phyloP scores from a whole-genome alignment of 2,797 vertebrate genomes.

The Tamandua tetradactyla region DNA sequence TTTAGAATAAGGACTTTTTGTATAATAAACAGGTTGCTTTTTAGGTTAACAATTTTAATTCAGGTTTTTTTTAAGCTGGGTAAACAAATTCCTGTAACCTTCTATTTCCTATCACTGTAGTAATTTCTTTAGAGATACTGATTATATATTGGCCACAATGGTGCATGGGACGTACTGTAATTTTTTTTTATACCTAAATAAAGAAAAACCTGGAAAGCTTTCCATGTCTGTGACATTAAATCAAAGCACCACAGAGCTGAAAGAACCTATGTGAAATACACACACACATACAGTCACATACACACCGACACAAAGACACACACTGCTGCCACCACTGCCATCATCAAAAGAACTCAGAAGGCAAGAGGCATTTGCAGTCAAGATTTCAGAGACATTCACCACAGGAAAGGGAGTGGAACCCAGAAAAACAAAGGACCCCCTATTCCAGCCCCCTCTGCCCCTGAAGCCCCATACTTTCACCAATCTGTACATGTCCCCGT shows the following conservation, averaged over 20 bases:
- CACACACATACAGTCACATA: background rate
- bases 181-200: slow-evolving; percentile 81
- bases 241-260: background rate
- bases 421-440: background rate
- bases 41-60: slow-evolving; percentile 75
- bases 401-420: background rate
- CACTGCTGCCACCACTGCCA: background rate
- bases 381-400: background rate
- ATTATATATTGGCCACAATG: slow-evolving; percentile 56
- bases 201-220: slow-evolving; percentile 72
- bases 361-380: too few species aligned
- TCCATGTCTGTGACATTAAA: background rate
- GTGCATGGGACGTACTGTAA: slow-evolving; percentile 81
- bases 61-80: slow-evolving; percentile 49
- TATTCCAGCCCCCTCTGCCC: background rate
- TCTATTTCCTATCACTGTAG: slow-evolving; percentile 38
- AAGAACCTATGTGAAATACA: background rate
- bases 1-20: slow-evolving; percentile 65
- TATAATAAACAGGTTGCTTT: slow-evolving; percentile 71
- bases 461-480: background rate
- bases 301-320: background rate
- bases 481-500: background rate
- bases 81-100: slow-evolving; percentile 48
- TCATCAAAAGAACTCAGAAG: background rate
- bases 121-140: slow-evolving; percentile 35